Evolutionary conservation across 2,113 vertebrate species (phyloP).

Genomic region (Xiphophorus maculatus): DNA sequence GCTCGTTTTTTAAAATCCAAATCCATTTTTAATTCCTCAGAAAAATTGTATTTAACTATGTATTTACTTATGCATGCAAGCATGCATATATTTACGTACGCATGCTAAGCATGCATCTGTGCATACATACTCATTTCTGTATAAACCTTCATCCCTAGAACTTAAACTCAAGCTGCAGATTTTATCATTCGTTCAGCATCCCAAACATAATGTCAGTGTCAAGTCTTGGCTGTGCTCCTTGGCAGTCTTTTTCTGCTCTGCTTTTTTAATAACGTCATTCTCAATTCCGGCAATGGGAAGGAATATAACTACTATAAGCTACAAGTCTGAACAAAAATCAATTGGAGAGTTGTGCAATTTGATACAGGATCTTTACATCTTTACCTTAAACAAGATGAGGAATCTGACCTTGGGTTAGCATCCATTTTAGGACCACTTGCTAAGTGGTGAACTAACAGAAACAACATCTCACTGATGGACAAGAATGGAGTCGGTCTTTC

Average conservation of each 20-base stretch:
- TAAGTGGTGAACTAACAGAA: slow-evolving; percentile 24
- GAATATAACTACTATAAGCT: background rate
- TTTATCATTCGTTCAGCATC: background rate
- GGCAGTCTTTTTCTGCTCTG: background rate
- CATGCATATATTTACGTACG: background rate
- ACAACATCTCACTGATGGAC: slow-evolving; percentile 15
- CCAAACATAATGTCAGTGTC: too few relatives aligned
- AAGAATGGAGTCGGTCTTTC: slow-evolving; percentile 15
- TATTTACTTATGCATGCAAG: background rate
- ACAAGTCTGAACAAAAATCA: background rate
- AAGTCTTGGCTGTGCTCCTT: background rate
- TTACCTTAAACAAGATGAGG: background rate
- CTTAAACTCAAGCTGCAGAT: background rate
- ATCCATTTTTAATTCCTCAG: background rate
- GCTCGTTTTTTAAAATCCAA: background rate
- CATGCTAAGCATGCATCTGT: too few relatives aligned
- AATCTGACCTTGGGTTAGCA: slow-evolving; percentile 6
- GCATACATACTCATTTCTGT: background rate
- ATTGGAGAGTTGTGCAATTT: background rate
- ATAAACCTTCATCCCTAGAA: background rate
- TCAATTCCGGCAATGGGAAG: background rate
- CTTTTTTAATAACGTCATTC: background rate
- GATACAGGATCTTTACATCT: background rate
- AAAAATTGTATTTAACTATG: background rate
- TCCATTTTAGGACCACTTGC: slow-evolving; percentile 20